These are phyloP conservation scores for Telmatochromis sp. DNA, from an alignment of 2,113 vertebrate species.

Conservation along the genomic window DNA sequence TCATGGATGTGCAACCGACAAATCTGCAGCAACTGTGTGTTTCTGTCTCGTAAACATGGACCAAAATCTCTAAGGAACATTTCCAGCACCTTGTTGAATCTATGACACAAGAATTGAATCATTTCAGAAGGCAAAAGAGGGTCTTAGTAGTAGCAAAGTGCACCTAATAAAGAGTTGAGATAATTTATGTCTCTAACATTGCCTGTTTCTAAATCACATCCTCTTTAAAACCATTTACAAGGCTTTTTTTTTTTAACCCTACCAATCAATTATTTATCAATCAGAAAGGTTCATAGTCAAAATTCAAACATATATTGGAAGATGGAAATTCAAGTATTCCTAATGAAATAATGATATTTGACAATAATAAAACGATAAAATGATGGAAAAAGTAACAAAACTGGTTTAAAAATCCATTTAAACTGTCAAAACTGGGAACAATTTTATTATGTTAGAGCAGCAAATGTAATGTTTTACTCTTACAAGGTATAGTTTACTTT, in stretches of 20 bases:
- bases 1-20: accelerated
- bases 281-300: neutral
- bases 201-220: neutral
- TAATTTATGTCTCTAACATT: neutral
- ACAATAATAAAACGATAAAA: neutral
- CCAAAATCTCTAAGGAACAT: neutral
- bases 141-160: neutral
- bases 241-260: neutral
- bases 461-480: neutral
- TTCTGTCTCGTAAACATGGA: neutral
- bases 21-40: neutral
- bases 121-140: neutral
- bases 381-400: neutral
- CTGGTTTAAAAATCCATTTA: neutral
- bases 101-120: neutral
- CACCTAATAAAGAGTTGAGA: neutral
- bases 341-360: neutral
- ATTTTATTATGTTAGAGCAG: neutral
- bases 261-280: neutral
- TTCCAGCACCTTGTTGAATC: neutral
- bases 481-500: neutral
- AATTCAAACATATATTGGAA: neutral
- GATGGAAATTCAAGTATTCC: neutral
- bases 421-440: neutral
- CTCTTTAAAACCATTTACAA: neutral